phyloP scores from a whole-genome alignment of 2,113 vertebrate genomes.

The Plecturocebus donacophilus region DNA sequence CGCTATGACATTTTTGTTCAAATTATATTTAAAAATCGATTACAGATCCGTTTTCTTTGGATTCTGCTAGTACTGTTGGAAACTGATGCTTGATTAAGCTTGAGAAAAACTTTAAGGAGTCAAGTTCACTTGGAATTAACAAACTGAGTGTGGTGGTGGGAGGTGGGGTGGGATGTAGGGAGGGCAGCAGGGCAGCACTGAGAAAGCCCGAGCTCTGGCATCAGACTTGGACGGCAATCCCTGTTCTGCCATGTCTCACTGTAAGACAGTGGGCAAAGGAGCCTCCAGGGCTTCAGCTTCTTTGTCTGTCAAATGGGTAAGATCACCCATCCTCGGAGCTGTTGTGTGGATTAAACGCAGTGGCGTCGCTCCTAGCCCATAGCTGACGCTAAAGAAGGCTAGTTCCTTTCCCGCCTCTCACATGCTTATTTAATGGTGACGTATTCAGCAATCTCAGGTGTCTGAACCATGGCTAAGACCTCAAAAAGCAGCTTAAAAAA shows the following conservation, averaged over 20 bases:
- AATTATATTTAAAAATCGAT: slow-evolving; percentile 66
- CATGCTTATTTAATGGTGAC: background rate
- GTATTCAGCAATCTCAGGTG: background rate
- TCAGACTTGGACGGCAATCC: background rate
- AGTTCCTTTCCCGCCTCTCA: background rate
- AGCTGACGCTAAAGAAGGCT: background rate
- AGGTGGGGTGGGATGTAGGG: background rate
- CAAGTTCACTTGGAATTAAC: slow-evolving; percentile 41
- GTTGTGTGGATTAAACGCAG: background rate
- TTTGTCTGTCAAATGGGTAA: background rate
- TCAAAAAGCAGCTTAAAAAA: background rate
- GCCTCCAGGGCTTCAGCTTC: background rate
- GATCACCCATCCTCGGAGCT: background rate
- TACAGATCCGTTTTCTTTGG: slow-evolving; percentile 30
- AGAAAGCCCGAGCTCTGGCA: background rate
- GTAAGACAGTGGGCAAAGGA: background rate
- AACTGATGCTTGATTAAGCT: slow-evolving; percentile 38
- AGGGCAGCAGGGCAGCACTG: background rate
- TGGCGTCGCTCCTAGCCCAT: background rate
- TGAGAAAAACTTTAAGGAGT: slow-evolving; percentile 40
- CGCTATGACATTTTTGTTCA: slow-evolving; percentile 71
- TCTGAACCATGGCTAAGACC: background rate
- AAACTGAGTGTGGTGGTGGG: background rate
- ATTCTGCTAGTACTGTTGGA: background rate
- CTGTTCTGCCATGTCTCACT: background rate